phyloP scores from a whole-genome alignment of 1,140 invertebrate genomes.

The Eubasilissa regina region DNA sequence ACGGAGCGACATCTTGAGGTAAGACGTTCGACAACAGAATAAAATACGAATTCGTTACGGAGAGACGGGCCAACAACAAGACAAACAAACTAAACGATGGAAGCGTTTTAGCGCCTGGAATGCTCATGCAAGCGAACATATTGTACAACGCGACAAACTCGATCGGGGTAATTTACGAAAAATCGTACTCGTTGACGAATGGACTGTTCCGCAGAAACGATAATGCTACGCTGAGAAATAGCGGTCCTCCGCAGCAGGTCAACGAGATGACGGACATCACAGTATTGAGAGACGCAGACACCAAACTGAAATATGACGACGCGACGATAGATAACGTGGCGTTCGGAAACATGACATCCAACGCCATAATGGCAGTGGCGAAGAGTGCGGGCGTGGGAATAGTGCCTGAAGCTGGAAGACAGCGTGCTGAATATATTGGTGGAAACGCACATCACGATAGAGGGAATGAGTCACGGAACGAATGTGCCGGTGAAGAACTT shows the following conservation, averaged over 20 bases:
- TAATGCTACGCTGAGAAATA: not conserved
- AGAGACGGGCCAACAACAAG: not conserved
- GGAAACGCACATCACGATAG: too few species aligned
- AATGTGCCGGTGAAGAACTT: too few species aligned
- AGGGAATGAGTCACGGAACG: too few species aligned
- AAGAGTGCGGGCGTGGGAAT: not conserved
- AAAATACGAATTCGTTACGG: not conserved
- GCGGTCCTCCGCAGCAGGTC: not conserved
- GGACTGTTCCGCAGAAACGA: not conserved
- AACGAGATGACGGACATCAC: not conserved
- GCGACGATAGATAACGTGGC: not conserved
- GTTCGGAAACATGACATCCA: not conserved
- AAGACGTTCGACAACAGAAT: not conserved
- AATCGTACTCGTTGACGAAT: not conserved
- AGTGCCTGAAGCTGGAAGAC: too few species aligned
- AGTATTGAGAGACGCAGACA: too few species aligned
- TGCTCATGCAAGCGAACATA: not conserved
- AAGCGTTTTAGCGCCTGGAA: not conserved
- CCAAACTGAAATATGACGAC: not conserved
- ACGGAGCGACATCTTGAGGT: not conserved
- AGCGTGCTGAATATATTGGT: too few species aligned
- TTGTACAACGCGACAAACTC: conserved; percentile 7
- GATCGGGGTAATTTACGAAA: not conserved
- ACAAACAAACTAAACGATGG: not conserved
- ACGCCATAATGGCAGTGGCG: not conserved